Conservation (phyloP, 2,797 vertebrate genomes). For the Microcaecilia unicolor region DNA sequence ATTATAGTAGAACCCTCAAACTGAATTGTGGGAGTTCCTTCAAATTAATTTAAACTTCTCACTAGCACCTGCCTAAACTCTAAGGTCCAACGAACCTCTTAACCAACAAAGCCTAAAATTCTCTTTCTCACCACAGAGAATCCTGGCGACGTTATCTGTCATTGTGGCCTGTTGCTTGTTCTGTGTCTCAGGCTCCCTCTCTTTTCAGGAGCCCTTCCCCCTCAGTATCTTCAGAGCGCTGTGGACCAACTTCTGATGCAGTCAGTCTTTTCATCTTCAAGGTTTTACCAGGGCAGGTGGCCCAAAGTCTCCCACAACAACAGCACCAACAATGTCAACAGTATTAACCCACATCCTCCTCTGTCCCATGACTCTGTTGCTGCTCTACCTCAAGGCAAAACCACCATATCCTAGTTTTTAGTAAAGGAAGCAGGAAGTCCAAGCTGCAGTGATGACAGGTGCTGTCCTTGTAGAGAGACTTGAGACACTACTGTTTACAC, state of each 20-base stretch:
- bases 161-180: too few relatives aligned
- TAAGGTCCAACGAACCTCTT: too few relatives aligned
- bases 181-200: neutral
- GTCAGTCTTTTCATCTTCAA: neutral
- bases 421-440: neutral
- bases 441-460: neutral
- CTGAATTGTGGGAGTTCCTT: too few relatives aligned
- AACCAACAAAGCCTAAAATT: too few relatives aligned
- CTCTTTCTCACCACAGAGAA: too few relatives aligned
- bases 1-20: too few relatives aligned
- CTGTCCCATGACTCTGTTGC: neutral
- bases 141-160: too few relatives aligned
- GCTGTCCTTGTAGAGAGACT: neutral
- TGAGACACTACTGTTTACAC: slow-evolving; percentile 4
- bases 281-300: neutral
- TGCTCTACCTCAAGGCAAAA: neutral
- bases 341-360: neutral
- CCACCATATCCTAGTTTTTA: neutral
- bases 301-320: neutral
- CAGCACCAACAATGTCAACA: neutral
- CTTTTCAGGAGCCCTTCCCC: neutral
- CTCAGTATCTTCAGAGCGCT: neutral
- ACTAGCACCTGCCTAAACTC: too few relatives aligned
- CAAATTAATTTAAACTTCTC: too few relatives aligned
- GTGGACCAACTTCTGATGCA: neutral